Percentiles rank a stretch among this genome's conserved stretches.
phyloP scores from a whole-genome alignment of 1,140 invertebrate genomes.

The Delia radicum region DNA sequence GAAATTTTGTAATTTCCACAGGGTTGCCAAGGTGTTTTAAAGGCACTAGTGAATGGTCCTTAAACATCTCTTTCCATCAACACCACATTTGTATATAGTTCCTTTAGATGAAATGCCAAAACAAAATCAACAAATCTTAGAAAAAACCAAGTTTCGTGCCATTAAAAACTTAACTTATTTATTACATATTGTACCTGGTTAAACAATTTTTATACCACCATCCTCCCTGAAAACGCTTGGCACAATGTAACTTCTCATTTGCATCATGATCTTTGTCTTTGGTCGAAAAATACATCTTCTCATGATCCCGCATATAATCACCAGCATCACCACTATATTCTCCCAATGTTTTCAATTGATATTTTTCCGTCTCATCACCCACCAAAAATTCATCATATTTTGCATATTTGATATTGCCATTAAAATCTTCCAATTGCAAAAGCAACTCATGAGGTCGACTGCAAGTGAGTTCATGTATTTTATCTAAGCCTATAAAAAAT shows the following conservation, averaged over 20 bases:
- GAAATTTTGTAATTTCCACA: too few species aligned
- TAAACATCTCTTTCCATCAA: too few species aligned
- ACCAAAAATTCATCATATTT: conserved; percentile 68
- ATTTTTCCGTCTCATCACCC: conserved; percentile 65
- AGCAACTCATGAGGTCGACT: conserved; percentile 64
- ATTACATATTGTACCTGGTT: conserved; percentile 41
- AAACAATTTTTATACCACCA: conserved; percentile 66
- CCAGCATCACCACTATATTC: conserved; percentile 66
- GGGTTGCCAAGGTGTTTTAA: too few species aligned
- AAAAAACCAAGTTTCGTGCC: too few species aligned
- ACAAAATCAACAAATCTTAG: too few species aligned
- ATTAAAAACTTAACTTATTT: background rate
- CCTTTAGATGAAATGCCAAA: too few species aligned
- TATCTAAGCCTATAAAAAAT: conserved; percentile 66
- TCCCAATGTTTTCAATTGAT: conserved; percentile 64
- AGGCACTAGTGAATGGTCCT: too few species aligned
- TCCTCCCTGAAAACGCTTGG: conserved; percentile 63
- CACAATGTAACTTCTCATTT: conserved; percentile 65
- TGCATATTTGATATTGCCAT: conserved; percentile 59
- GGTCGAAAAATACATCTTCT: conserved; percentile 69
- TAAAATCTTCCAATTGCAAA: conserved; percentile 66
- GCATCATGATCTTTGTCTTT: conserved; percentile 70
- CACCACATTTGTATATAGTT: too few species aligned
- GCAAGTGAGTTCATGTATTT: conserved; percentile 61
- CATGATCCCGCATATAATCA: conserved; percentile 68